These are phyloP conservation scores for Cliona cf. orientalis DNA, from an alignment of 37 sponge, comb jelly and placozoan species.

Conservation along the genomic window DNA sequence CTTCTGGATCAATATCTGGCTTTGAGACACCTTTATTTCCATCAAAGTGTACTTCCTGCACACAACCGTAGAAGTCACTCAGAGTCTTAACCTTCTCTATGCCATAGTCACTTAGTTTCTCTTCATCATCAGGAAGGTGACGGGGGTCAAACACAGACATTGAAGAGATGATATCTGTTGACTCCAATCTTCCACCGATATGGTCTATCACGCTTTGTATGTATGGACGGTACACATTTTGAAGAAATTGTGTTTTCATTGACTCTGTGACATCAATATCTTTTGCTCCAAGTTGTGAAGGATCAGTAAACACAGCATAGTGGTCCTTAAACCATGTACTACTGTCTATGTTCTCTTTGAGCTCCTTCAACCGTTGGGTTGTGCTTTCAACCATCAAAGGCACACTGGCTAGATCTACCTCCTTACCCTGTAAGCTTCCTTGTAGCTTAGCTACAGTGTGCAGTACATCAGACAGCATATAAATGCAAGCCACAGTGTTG, in stretches of 20 bases:
- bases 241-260: no score
- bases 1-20: conserved; percentile 27
- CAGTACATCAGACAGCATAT: no score
- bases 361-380: no score
- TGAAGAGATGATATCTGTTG: conserved; percentile 42
- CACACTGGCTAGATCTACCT: no score
- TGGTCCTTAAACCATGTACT: conserved; percentile 32
- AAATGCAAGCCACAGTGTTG: no score
- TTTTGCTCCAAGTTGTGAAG: conserved; percentile 36
- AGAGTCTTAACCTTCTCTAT: conserved; percentile 25
- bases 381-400: no score
- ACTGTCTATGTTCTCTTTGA: no score
- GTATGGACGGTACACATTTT: no score
- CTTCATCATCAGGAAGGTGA: conserved; percentile 35
- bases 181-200: no score
- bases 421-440: no score
- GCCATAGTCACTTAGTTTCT: conserved; percentile 12
- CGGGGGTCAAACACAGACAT: conserved; percentile 57
- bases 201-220: neutral
- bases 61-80: conserved; percentile 20
- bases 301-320: conserved; percentile 15
- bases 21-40: conserved; percentile 2
- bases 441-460: no score
- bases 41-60: conserved; percentile 18
- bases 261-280: conserved; percentile 7